Conservation (phyloP, 2,888 invertebrate species). For the Synanthedon myopaeformis region DNA sequence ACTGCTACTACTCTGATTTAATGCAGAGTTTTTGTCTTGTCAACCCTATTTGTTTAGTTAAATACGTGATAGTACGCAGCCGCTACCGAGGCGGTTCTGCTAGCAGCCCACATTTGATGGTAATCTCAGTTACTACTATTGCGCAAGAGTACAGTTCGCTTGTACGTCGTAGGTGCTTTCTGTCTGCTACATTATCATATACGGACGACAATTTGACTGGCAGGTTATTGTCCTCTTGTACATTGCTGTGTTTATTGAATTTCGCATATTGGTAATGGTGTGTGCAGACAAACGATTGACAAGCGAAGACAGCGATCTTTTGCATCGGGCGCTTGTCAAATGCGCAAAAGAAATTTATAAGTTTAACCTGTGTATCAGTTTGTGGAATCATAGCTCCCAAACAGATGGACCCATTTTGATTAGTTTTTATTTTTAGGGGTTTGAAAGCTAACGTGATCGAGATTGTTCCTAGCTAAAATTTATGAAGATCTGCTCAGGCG, state of each 20-base stretch:
- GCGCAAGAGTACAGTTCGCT: slow-evolving; percentile 6
- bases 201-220: not conserved
- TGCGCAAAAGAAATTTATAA: no score
- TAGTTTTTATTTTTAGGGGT: no score
- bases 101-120: slow-evolving; percentile 9
- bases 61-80: slow-evolving; percentile 1
- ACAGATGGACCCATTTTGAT: no score
- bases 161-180: not conserved
- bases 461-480: no score
- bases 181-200: not conserved
- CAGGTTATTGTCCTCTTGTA: not conserved
- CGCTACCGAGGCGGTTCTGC: slow-evolving; percentile 1
- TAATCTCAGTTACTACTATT: slow-evolving; percentile 8
- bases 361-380: no score
- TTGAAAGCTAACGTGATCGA: no score
- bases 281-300: not conserved
- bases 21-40: no score
- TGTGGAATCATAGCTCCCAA: no score
- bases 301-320: not conserved
- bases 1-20: no score
- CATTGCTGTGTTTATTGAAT: not conserved
- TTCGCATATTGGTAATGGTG: not conserved
- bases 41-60: not conserved
- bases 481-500: no score
- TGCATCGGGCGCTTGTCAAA: no score